Evolutionary conservation across 2,888 invertebrate genomes (phyloP), one percentile per base, ranked within the genome.

Genomic region (Torymus texanus): DNA sequence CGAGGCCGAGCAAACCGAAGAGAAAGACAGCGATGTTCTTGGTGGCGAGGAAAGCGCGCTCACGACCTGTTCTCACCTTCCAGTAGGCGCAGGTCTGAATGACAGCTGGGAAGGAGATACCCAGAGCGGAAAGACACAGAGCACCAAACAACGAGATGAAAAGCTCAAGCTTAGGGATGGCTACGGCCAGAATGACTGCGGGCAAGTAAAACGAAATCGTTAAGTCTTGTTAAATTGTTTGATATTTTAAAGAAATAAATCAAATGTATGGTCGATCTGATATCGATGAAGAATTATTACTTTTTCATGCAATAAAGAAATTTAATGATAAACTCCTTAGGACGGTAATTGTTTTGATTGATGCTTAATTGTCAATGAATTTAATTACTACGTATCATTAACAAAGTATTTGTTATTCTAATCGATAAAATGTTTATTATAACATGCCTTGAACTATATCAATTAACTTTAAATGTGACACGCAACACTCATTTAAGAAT

Each of bases 71-170:
- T 8, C 92, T 92, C 75, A 92, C 91, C 85, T 94, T 93, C 96
- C 96, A 97, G 88, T 94, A 95, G 0, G 95, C 95, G 88, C 95
- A 94, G 83, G 95, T 93, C 87, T 98, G 95, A 84, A 98, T 95
- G 82, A 97, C 91, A 0, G 98, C 97, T 12, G 98, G 98, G 89
- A 98, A 96, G 1, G 97, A 96, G 66, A 98, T 92, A 0, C 98
- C 97, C 77, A 98, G 92, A 0, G 95, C 96, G 0, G 97, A 97
- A 65, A 97, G 92, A 83, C 97, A 97, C 2, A 98, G 92, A 0
- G 98, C 97, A n/a, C 98, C 98, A 86, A 96, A 94, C 62, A 96
- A 91, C 0, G 95, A 95, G 83, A 94, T 94, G 88, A 94, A 93
- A 3, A 93, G 88, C 71, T 93, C 93, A 87, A 97, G 91, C 85